Conservation (phyloP, 1,140 invertebrate species). For the Callitettix versicolor region DNA sequence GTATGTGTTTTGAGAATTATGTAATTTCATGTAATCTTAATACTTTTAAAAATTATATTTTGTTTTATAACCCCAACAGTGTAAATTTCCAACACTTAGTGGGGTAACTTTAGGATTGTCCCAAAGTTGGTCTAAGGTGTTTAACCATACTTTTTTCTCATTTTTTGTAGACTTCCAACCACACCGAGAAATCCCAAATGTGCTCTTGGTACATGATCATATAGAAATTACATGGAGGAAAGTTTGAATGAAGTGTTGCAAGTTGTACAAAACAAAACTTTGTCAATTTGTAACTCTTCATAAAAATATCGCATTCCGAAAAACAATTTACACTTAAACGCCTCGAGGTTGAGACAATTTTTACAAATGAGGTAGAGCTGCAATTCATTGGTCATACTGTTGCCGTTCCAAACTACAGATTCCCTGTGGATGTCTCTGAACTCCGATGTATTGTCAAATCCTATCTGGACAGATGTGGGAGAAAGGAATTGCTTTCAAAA, state of each 20-base stretch:
- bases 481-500: neutral
- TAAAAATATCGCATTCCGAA: neutral
- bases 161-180: neutral
- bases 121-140: neutral
- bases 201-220: neutral
- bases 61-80: neutral
- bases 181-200: neutral
- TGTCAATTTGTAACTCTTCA: neutral
- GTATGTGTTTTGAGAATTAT: neutral
- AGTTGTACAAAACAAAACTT: neutral
- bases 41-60: neutral
- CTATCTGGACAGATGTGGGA: neutral
- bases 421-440: neutral
- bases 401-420: neutral
- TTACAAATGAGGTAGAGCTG: neutral
- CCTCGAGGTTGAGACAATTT: no score
- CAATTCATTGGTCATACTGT: neutral
- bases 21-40: neutral
- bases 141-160: neutral
- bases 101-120: neutral
- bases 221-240: neutral
- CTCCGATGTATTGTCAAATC: neutral
- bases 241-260: neutral
- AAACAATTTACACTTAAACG: neutral
- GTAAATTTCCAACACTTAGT: neutral